Evolutionary conservation across 2,888 invertebrate genomes (phyloP).

Genomic region (Gari tellinella): DNA sequence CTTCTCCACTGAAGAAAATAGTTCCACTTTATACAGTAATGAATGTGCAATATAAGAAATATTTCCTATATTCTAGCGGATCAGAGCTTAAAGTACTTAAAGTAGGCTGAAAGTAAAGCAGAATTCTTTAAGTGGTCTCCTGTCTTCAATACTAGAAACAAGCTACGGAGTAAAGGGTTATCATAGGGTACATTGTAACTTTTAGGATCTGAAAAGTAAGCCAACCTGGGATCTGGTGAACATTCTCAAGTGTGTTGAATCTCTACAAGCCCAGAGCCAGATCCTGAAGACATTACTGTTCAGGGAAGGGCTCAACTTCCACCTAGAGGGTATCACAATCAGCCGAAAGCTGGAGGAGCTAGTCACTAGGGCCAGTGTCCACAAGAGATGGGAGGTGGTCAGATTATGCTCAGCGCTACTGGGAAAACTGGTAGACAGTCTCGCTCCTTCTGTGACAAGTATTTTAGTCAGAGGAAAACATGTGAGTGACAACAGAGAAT

Average conservation of each 20-base stretch:
- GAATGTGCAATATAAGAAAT: no score
- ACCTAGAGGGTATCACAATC: conserved; percentile 87
- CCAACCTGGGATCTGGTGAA: conserved; percentile 91
- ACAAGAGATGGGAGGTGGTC: conserved; percentile 89
- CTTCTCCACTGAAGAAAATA: no score
- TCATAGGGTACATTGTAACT: no score
- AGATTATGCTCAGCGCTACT: conserved; percentile 97
- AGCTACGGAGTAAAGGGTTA: no score
- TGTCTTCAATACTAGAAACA: no score
- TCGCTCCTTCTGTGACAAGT: conserved; percentile 99
- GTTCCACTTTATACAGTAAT: no score
- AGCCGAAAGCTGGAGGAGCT: conserved; percentile 84
- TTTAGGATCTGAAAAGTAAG: conserved; percentile 87
- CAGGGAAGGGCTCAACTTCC: conserved; percentile 92
- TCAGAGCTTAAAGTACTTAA: no score
- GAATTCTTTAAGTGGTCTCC: no score
- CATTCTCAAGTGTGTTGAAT: conserved; percentile 88
- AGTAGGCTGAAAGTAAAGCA: no score
- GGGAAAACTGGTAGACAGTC: conserved; percentile 97
- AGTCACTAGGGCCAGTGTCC: conserved; percentile 82
- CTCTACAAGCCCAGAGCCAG: conserved; percentile 92
- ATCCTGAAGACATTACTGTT: conserved; percentile 93
- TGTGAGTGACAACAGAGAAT: no score
- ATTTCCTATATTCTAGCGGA: no score
- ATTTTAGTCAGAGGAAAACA: conserved; percentile 99